phyloP scores from a whole-genome alignment of 2,113 vertebrate genomes.

The Ramphastos sulfuratus region DNA sequence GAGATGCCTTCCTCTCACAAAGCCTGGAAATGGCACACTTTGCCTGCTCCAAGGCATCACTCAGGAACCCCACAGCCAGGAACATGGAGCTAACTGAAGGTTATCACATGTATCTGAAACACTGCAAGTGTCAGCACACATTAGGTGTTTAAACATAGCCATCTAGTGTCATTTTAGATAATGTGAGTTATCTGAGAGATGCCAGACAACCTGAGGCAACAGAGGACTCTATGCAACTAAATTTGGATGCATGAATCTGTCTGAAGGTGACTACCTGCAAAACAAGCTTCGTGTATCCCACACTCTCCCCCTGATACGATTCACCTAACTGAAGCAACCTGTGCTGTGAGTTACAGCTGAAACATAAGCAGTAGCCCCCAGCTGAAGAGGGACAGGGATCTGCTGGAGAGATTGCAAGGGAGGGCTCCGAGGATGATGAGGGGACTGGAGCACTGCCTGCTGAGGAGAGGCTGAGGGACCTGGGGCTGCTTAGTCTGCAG shows the following conservation, averaged over 20 bases:
- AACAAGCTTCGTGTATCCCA: not conserved
- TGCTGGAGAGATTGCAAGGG: too few species aligned
- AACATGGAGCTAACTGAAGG: not conserved
- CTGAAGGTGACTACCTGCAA: not conserved
- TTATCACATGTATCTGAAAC: not conserved
- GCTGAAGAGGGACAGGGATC: too few species aligned
- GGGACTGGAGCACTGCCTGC: too few species aligned
- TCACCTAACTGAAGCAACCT: not conserved
- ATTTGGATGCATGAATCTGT: not conserved
- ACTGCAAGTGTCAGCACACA: not conserved
- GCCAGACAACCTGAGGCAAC: not conserved
- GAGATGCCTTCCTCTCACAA: not conserved
- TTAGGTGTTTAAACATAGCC: not conserved
- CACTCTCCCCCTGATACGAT: fast-evolving
- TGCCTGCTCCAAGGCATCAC: not conserved
- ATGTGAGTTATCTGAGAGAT: not conserved
- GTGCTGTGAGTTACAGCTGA: not conserved
- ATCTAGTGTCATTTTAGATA: not conserved
- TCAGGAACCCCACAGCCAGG: not conserved
- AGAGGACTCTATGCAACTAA: not conserved
- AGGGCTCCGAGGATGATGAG: too few species aligned
- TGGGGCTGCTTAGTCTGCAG: too few species aligned
- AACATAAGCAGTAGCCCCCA: not conserved
- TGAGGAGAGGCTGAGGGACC: too few species aligned
- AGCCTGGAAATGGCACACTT: not conserved